phyloP scores from a whole-genome alignment of 2,888 invertebrate genomes.

The Drosophila neoperkinsi region DNA sequence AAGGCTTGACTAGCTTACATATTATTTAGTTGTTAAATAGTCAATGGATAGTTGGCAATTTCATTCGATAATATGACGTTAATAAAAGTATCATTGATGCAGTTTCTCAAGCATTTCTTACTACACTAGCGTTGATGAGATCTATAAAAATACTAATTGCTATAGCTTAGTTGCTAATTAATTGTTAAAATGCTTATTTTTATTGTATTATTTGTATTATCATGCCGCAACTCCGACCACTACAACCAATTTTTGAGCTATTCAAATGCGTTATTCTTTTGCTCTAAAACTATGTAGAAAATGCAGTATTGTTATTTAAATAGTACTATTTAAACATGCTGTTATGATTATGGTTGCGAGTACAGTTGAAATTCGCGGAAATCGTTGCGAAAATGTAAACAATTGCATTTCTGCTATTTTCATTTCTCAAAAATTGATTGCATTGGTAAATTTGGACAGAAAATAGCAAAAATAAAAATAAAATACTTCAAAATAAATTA shows the following conservation, averaged over 20 bases:
- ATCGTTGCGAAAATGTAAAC: constrained; percentile 14
- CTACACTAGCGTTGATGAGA: constrained; percentile 15
- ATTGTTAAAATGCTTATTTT: neutral
- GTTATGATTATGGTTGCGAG: constrained; percentile 34
- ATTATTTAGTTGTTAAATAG: neutral
- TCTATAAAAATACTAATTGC: constrained; percentile 17
- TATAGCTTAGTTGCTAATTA: constrained; percentile 29
- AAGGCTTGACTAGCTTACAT: neutral
- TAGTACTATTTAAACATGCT: constrained; percentile 48
- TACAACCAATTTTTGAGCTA: constrained; percentile 83
- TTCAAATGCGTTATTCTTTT: constrained; percentile 16
- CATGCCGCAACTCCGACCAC: constrained; percentile 76
- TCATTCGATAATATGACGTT: constrained; percentile 3
- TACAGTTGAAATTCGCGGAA: constrained; percentile 23
- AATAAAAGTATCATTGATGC: constrained; percentile 26
- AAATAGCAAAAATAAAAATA: constrained; percentile 17
- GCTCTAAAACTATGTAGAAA: constrained; percentile 46
- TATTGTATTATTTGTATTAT: constrained; percentile 7
- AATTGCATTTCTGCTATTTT: constrained; percentile 30
- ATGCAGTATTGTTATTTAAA: constrained; percentile 39
- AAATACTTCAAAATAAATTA: constrained; percentile 7
- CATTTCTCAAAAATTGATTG: constrained; percentile 83
- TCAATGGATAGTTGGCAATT: neutral
- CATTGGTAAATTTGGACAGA: constrained; percentile 67
- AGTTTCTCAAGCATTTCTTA: constrained; percentile 32